Evolutionary conservation across 2,797 vertebrate species (phyloP), one percentile per base, ranked within the genome.

Genomic region (Paedocypris micromegethes): DNA sequence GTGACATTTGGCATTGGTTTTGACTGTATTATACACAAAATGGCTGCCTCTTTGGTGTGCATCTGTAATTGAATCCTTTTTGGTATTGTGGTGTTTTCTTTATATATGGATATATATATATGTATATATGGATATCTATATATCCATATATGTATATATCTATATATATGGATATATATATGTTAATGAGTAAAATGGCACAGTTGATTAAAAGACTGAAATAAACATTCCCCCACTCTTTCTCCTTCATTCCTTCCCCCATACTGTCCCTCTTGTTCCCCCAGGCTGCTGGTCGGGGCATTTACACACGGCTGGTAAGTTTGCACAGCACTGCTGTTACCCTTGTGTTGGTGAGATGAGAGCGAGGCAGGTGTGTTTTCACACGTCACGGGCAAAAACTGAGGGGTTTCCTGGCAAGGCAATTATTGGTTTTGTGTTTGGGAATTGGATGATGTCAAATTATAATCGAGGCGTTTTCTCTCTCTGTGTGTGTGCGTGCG

Each of bases 251-350:
- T 6, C 38, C 37, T 46, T 6, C 44, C 48, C 45, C 58, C 54
- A 38, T 69, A 55, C 43, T 68, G 49, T 56, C 39, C 61, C 38
- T 58, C 41, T 70, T 72, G 68, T 72, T 43, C 38, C 69, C 64
- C 61, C 72, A 75, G 68, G 73, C 71, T 74, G 73, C 78, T 66
- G 72, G 75, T 77, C 72, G 59, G 73, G 73, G 68, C 56, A 70
- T 75, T 79, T 75, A 66, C 65, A 75, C 75, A 72, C 56, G 65
- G 72, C 75, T 76, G 75, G 68, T 79, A 74, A 76, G 75, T 77
- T 75, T 45, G 9, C 41, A 63, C 41, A 40, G 62, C 1, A 2
- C 42, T 72, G 9, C 44, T 37, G 9, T 66, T 49, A 47, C 48
- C 43, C 56, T 57, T 44, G 53, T 41, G 62, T 38, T 61, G 40